Conservation (phyloP, 2,797 vertebrate species). For the Myotis myotis region DNA sequence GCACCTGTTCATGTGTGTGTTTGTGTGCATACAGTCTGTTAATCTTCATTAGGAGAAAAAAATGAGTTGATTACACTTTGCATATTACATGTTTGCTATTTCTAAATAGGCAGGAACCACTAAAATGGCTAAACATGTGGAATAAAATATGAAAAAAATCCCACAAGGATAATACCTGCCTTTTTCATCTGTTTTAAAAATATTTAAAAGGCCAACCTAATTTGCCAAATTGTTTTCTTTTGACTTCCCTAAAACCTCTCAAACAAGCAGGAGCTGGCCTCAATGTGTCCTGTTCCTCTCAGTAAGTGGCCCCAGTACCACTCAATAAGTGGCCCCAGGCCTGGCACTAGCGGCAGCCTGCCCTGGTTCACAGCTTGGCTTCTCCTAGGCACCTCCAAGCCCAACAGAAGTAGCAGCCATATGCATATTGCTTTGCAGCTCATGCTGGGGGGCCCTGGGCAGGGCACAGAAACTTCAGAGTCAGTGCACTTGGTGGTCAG, state of each 20-base stretch:
- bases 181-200: slow-evolving; percentile 21
- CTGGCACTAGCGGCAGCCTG: no score
- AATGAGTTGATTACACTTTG: not conserved
- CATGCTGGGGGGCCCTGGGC: no score
- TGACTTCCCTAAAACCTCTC: not conserved
- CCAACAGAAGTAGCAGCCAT: no score
- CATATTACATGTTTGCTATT: slow-evolving; percentile 18
- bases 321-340: no score
- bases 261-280: no score
- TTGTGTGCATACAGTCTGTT: not conserved
- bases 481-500: no score
- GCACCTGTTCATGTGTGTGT: not conserved
- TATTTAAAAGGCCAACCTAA: not conserved
- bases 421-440: no score
- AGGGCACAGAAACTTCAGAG: no score
- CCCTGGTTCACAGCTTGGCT: no score
- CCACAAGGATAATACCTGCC: not conserved
- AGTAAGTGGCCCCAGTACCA: no score
- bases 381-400: no score
- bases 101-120: not conserved
- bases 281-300: no score
- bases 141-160: not conserved
- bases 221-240: slow-evolving; percentile 13
- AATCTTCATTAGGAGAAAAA: not conserved
- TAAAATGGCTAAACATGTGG: not conserved